Evolutionary conservation across 2,888 invertebrate genomes (phyloP), one percentile per base, ranked within the genome.

Genomic region (Drosophila mulleri): DNA sequence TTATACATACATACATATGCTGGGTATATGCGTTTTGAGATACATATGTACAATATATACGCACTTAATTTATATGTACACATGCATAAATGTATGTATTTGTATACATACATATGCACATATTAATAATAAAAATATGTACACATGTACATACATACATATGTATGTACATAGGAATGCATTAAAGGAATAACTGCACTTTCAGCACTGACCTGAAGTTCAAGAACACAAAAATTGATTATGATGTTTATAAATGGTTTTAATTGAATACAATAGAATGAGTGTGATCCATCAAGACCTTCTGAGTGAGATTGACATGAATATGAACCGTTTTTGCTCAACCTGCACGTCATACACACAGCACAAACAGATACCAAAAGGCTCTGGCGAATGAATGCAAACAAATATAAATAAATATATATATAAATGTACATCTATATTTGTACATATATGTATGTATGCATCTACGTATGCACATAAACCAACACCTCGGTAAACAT

Each of bases 261-360:
- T 83, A 89, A 87, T 89, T 85, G 82, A 89, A 80, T 78, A 89
- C 78, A 84, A 89, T 87, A 80, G 70, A 87, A 71, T 83, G 67
- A 76, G 83, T 82, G 83, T 73, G 71, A 70, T 64, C 61, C 81
- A 66, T 67, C 56, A 83, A 77, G 71, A 63, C 48, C 67, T 50
- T 57, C 60, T 47, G 67, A 69, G 59, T 70, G 69, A 67, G 64
- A 66, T 72, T 70, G 72, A 39, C 80, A 72, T 76, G 58, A 65
- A 53, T 52, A 68, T 67, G 58, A 81, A 78, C 62, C 69, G 52
- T 63, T 71, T 66, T 66, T 71, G 68, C 59, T 57, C 54, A 66
- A 23, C 42, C 29, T 42, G 14, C 2, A 20, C 23, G 23, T 9
- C 29, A 16, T 18, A 32, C n/a, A 16, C n/a, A 20, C 32, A 42